phyloP scores from a whole-genome alignment of 2,113 vertebrate genomes.

The Carollia perspicillata region DNA sequence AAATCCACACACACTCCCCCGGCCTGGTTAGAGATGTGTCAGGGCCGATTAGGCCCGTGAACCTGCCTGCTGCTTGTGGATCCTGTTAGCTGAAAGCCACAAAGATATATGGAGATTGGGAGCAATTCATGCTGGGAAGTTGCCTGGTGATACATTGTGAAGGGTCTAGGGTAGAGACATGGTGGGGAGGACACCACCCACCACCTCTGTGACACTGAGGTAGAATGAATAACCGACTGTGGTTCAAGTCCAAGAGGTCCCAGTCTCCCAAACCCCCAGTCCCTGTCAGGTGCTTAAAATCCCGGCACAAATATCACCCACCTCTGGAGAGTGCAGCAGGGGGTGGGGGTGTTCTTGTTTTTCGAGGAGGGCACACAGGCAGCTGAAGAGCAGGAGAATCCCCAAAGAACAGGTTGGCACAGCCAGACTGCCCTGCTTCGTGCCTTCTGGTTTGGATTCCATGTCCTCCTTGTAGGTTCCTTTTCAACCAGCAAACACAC shows the following conservation, averaged over 20 bases:
- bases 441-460: rapidly evolving
- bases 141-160: background rate
- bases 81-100: background rate
- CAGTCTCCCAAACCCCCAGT: rapidly evolving
- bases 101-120: background rate
- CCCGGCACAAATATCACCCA: background rate
- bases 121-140: background rate
- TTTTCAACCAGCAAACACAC: no score
- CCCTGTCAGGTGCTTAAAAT: background rate
- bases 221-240: background rate
- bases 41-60: background rate
- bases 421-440: background rate
- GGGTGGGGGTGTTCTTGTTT: background rate
- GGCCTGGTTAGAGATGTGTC: constrained; percentile 12
- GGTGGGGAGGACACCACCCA: background rate
- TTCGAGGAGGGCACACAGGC: rapidly evolving
- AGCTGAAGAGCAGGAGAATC: background rate
- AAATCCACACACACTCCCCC: background rate
- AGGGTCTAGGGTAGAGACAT: background rate
- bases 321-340: no score
- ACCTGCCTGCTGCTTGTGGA: background rate
- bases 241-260: background rate
- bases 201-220: background rate
- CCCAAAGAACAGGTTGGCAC: rapidly evolving
- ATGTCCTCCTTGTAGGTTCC: background rate